phyloP scores from a whole-genome alignment of 2,797 vertebrate species.

The Pipistrellus nathusii region DNA sequence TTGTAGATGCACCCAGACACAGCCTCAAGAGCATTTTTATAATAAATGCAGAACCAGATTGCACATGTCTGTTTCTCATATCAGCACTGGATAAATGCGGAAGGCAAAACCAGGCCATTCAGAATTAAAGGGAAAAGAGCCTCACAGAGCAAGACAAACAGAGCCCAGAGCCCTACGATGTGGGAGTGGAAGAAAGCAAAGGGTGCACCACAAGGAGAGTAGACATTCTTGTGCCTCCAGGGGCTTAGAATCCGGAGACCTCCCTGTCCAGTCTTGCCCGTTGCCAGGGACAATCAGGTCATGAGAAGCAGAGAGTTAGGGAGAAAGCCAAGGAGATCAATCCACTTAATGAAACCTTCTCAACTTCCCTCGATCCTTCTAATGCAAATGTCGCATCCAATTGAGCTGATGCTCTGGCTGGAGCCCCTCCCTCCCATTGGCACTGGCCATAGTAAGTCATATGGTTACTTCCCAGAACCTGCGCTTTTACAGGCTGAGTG shows the following conservation, averaged over 20 bases:
- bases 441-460: neutral
- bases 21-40: slow-evolving; percentile 19
- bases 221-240: fast-evolving
- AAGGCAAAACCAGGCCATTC: neutral
- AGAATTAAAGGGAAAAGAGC: slow-evolving; percentile 12
- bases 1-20: neutral
- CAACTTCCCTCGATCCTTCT: neutral
- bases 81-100: neutral
- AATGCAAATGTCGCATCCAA: slow-evolving; percentile 42
- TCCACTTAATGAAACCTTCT: slow-evolving; percentile 44
- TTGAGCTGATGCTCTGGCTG: neutral
- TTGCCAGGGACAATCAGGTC: slow-evolving; percentile 12
- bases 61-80: slow-evolving; percentile 4
- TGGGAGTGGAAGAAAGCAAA: neutral
- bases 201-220: neutral
- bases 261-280: neutral
- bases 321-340: no score
- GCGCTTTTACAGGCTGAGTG: neutral
- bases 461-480: neutral
- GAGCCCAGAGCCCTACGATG: neutral
- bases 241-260: neutral
- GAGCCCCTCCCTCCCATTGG: neutral
- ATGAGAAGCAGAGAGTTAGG: neutral
- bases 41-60: neutral
- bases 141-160: neutral